These are phyloP conservation scores for Montipora foliosa DNA, from an alignment of 64 coral and sea anemone species.

Conservation along the genomic window DNA sequence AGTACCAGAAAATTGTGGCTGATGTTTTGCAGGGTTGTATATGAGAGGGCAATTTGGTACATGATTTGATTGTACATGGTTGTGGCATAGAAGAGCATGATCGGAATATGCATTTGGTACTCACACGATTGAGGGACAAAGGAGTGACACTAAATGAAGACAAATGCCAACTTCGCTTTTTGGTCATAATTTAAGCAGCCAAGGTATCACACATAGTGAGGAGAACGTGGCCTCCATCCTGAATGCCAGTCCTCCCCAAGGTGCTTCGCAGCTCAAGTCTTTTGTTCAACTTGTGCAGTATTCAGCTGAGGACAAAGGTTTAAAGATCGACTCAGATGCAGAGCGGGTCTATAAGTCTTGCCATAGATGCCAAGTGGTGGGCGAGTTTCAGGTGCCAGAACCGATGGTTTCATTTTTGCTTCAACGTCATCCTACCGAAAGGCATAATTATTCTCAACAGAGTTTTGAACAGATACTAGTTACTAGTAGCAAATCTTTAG, in stretches of 20 bases:
- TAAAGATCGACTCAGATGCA: too few relatives aligned
- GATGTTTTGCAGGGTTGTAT: slow-evolving; percentile 32
- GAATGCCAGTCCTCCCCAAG: neutral
- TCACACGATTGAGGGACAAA: neutral
- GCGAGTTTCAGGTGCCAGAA: too few relatives aligned
- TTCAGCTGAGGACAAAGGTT: neutral
- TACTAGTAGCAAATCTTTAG: too few relatives aligned
- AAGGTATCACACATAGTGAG: neutral
- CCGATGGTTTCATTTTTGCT: too few relatives aligned
- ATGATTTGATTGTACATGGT: slow-evolving; percentile 26
- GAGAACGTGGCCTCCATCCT: neutral
- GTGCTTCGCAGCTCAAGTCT: slow-evolving; percentile 3
- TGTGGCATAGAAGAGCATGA: slow-evolving; percentile 29
- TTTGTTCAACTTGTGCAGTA: neutral
- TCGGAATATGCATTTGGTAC: neutral
- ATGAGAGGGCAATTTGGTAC: neutral
- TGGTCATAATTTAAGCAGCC: slow-evolving; percentile 1
- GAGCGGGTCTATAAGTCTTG: too few relatives aligned
- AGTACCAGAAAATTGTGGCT: neutral
- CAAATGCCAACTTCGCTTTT: slow-evolving; percentile 37
- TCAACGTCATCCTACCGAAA: too few relatives aligned
- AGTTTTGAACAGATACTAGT: too few relatives aligned
- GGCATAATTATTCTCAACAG: too few relatives aligned
- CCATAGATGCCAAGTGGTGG: too few relatives aligned
- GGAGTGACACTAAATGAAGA: neutral